phyloP scores from a whole-genome alignment of 2,888 invertebrate genomes.

The Sclerodermus sp. region DNA sequence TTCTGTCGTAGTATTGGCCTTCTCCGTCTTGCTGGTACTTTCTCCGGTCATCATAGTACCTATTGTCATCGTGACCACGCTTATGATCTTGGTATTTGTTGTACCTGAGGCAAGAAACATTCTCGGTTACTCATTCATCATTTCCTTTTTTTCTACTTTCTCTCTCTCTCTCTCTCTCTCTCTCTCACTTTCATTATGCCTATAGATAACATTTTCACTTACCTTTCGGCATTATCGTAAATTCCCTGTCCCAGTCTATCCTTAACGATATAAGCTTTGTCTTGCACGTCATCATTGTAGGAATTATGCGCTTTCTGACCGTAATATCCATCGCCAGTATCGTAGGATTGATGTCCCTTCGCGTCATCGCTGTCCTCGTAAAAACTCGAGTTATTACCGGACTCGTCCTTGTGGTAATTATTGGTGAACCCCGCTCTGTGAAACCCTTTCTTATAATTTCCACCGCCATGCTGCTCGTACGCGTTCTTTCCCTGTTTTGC shows the following conservation, averaged over 20 bases:
- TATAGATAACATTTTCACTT: too few species aligned
- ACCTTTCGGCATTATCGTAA: slow-evolving; percentile 32
- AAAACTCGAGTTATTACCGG: slow-evolving; percentile 69
- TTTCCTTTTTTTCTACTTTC: neutral
- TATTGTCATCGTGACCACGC: slow-evolving; percentile 59
- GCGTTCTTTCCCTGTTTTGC: slow-evolving; percentile 30
- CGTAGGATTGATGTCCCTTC: slow-evolving; percentile 51
- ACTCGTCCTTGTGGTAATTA: slow-evolving; percentile 72
- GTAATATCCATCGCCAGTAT: slow-evolving; percentile 45
- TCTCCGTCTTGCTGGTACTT: slow-evolving; percentile 59
- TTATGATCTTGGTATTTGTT: slow-evolving; percentile 57
- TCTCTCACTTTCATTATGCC: neutral
- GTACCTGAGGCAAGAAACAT: slow-evolving; percentile 33
- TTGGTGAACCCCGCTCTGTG: slow-evolving; percentile 71
- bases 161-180: neutral
- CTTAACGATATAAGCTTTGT: slow-evolving; percentile 19
- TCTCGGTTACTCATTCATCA: too few species aligned
- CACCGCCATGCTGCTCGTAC: slow-evolving; percentile 25
- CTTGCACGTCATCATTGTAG: slow-evolving; percentile 27
- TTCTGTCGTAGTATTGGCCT: slow-evolving; percentile 51
- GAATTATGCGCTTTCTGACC: slow-evolving; percentile 34
- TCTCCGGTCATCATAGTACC: slow-evolving; percentile 59
- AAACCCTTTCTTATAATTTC: slow-evolving; percentile 68
- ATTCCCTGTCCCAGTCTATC: slow-evolving; percentile 17
- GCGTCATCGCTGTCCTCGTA: slow-evolving; percentile 66